Base-by-base conservation (phyloP, 2,888 invertebrate genomes). In the Calameuta filiformis region DNA sequence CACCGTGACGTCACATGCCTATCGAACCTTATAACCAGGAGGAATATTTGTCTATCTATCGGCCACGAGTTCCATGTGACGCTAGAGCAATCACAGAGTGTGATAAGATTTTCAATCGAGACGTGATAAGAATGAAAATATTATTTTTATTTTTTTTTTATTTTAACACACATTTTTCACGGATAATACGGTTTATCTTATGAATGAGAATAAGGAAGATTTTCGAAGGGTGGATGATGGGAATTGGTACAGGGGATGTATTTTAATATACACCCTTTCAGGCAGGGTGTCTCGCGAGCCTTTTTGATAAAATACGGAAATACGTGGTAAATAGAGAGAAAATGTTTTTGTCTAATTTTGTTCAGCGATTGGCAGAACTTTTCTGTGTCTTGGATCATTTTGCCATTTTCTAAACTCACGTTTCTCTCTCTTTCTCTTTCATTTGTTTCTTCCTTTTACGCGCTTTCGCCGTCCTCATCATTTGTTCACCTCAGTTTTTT, bases 321-420 rank as follows among this genome's bases (percentile, higher is more conserved):
- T 79, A 78, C 79, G 79, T 76, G 33, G 79, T 77, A 79, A 82
- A 83, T 79, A 77, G 81, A 80, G 83, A 81, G 81, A 82, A 83
- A 81, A 84, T 84, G 78, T 75, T 79, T 80, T 82, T 81, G 80
- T 79, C 79, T 35, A 77, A 80, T 73, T 75, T 79, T 68, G 75
- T 40, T 77, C 74, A 30, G 31, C 35, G n/a, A 33, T 4, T 3
- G 73, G 3, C 35, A 31, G 15, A n/a, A 23, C 73, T 73, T 73
- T 73, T n/a, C 35, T 23, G 69, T 15, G 71, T n/a, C 68, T 74
- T 12, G 34, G 6, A 12, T 23, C n/a, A 3, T 35, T 69, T 4
- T 30, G 37, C 30, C 23, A 30, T 31, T 34, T 71, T 56, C 30
- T 31, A 33, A 40, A 40, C 35, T 79, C 76, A 74, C 73, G 73